Percentiles rank a stretch among this genome's conserved stretches.
Evolutionary conservation across 2,797 vertebrate genomes (phyloP).

Genomic region (Pseudochirops cupreus): DNA sequence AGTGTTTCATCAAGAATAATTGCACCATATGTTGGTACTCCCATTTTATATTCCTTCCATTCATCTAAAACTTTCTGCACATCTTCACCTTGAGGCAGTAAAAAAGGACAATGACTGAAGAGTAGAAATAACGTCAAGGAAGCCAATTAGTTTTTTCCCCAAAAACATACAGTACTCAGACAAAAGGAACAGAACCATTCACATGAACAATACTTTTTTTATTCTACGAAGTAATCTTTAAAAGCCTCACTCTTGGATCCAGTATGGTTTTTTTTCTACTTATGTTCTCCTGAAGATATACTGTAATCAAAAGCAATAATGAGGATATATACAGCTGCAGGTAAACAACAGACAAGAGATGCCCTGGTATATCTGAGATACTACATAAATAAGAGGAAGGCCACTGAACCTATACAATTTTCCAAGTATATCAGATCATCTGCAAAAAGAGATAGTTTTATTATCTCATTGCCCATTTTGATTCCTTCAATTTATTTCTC

Average conservation of each 20-base stretch:
- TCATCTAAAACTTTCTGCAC: conserved; percentile 97
- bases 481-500: background rate
- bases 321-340: background rate
- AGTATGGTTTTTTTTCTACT: conserved; percentile 17
- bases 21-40: conserved; percentile 98
- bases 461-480: background rate
- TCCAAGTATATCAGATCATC: background rate
- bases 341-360: background rate
- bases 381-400: background rate
- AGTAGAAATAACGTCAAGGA: conserved; percentile 91
- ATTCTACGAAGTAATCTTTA: conserved; percentile 37
- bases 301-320: background rate
- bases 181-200: conserved; percentile 22
- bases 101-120: conserved; percentile 98
- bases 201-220: conserved; percentile 22
- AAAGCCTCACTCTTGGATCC: background rate
- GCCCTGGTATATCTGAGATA: background rate
- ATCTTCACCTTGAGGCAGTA: conserved; percentile 97
- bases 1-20: conserved; percentile 98
- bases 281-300: conserved; percentile 41
- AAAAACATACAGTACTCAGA: background rate
- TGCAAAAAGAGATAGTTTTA: background rate
- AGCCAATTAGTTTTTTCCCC: conserved; percentile 51
- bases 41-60: conserved; percentile 99
- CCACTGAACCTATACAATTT: background rate